Evolutionary conservation across 2,113 vertebrate genomes (phyloP).

Genomic region (Nothocercus julius): DNA sequence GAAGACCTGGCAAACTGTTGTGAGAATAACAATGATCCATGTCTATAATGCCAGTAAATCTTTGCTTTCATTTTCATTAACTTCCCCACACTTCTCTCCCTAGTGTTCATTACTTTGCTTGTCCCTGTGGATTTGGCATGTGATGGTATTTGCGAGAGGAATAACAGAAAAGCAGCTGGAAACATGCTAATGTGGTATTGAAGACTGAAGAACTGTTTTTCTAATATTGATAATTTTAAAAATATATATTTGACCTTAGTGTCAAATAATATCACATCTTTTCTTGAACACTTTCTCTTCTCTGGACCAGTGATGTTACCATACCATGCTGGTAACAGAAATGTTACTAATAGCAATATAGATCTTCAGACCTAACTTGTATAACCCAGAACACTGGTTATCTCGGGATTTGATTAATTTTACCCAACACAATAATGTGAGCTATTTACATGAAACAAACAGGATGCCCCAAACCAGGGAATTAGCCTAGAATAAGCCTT

Average conservation of each 20-base stretch:
- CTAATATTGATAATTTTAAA: background rate
- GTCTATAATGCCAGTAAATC: background rate
- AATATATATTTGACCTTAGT: background rate
- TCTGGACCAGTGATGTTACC: background rate
- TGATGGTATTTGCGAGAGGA: background rate
- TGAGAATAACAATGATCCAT: background rate
- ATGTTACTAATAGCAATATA: too few species aligned
- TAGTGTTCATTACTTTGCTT: background rate
- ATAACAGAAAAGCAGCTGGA: background rate
- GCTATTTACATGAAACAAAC: background rate
- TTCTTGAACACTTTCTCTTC: background rate
- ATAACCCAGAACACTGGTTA: background rate
- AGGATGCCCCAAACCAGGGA: background rate
- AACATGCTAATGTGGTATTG: rapidly evolving
- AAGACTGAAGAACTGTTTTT: background rate
- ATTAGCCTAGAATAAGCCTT: background rate
- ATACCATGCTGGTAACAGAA: background rate
- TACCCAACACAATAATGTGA: background rate
- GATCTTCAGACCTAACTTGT: background rate
- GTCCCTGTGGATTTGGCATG: background rate
- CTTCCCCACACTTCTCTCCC: background rate
- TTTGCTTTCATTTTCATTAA: background rate
- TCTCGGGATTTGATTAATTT: background rate
- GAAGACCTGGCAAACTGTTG: background rate
- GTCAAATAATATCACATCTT: background rate